Conservation (phyloP, 2,888 invertebrate genomes). For the Homarus gammarus region DNA sequence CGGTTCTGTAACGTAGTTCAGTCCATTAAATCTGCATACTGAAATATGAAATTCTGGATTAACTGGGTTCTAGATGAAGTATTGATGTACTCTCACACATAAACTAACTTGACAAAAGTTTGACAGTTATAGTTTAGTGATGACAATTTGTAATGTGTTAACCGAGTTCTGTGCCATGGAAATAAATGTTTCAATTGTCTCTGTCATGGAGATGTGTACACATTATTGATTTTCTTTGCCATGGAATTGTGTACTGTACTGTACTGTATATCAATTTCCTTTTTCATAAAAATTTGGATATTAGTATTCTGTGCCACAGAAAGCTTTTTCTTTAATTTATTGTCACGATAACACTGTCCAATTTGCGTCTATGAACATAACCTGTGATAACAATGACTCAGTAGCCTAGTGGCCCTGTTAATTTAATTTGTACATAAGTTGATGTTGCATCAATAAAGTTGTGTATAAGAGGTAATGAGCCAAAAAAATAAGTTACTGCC, state of each 20-base stretch:
- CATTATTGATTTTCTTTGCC: no score
- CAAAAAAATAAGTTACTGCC: no score
- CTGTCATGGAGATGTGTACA: no score
- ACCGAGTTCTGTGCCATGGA: no score
- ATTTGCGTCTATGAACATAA: slow-evolving; percentile 19
- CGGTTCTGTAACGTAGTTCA: no score
- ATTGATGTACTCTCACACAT: neutral
- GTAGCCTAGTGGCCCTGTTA: slow-evolving; percentile 3
- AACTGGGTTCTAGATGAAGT: neutral
- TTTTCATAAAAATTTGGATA: no score
- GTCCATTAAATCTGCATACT: no score
- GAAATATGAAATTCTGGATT: neutral
- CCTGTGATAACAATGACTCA: slow-evolving; percentile 40
- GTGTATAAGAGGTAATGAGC: no score
- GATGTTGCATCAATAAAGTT: neutral
- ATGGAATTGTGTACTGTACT: no score
- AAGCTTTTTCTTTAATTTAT: neutral
- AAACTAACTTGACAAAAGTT: neutral
- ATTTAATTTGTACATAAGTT: neutral
- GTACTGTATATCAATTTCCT: neutral
- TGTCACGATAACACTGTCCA: neutral
- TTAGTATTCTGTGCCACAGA: neutral
- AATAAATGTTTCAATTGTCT: no score
- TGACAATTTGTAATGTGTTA: neutral
- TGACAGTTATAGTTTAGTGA: neutral